Percentiles rank a stretch among this genome's conserved stretches.
Evolutionary conservation across 2,797 vertebrate genomes (phyloP).

Genomic region (Diceros bicornis): DNA sequence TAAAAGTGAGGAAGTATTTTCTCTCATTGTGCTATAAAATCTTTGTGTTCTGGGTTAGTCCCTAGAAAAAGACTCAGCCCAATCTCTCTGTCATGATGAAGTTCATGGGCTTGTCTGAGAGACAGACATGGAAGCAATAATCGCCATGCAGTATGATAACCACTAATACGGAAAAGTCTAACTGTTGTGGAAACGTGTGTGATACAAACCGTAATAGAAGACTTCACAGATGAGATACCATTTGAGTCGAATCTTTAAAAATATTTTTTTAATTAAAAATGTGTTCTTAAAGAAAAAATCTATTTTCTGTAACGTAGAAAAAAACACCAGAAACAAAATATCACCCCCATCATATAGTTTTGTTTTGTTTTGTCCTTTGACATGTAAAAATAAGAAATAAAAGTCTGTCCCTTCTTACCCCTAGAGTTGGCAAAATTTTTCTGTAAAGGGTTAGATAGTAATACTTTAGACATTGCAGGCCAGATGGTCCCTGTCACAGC

Average conservation of each 20-base stretch:
- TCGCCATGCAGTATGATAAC: not conserved
- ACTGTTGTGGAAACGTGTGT: not conserved
- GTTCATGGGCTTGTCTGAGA: not conserved
- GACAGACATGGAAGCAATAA: not conserved
- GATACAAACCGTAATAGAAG: not conserved
- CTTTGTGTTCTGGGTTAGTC: not conserved
- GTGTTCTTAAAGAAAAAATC: conserved; percentile 29
- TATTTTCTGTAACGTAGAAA: not conserved
- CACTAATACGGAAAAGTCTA: not conserved
- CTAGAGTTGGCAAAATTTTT: not conserved
- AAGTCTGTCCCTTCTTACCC: not conserved
- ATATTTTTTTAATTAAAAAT: not conserved
- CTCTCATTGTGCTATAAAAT: not conserved
- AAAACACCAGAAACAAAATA: not conserved
- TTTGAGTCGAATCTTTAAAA: conserved; percentile 24
- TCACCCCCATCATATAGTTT: not conserved
- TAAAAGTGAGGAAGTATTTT: not conserved
- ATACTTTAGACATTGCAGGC: not conserved
- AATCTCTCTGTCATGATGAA: not conserved
- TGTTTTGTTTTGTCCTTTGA: conserved; percentile 14
- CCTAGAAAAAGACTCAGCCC: not conserved
- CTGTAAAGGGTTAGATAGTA: not conserved
- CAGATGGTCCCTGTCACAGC: not conserved
- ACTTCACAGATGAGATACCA: not conserved
- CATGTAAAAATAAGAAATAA: not conserved